Conservation (phyloP, 2,113 vertebrate genomes). For the Peromyscus californicus region DNA sequence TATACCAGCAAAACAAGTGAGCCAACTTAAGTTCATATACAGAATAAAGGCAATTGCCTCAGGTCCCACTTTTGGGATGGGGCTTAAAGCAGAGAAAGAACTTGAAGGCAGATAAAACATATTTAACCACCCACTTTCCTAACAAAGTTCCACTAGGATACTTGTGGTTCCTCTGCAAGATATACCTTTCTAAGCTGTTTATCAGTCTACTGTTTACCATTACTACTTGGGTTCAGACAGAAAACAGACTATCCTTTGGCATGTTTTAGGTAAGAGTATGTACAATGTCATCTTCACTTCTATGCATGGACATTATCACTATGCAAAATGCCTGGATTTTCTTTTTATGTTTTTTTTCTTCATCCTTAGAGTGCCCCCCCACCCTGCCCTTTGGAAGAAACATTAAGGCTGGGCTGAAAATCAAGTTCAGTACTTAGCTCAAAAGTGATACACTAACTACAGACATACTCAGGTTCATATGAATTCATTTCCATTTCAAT, state of each 20-base stretch:
- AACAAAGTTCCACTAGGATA: background rate
- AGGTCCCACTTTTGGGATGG: background rate
- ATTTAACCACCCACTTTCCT: background rate
- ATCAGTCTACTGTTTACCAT: background rate
- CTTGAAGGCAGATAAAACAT: slow-evolving; percentile 13
- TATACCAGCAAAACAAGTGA: slow-evolving; percentile 41
- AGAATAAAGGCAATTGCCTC: slow-evolving; percentile 14
- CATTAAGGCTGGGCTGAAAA: background rate
- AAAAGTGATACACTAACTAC: slow-evolving; percentile 40
- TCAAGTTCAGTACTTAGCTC: background rate
- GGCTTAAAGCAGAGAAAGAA: slow-evolving; percentile 14
- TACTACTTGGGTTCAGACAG: slow-evolving; percentile 8
- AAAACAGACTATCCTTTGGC: background rate
- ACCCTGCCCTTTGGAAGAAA: background rate
- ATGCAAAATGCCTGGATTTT: background rate
- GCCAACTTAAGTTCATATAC: background rate
- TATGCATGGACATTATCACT: background rate
- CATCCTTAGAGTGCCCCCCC: background rate
- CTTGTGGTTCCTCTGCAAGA: slow-evolving; percentile 26
- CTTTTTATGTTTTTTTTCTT: slow-evolving; percentile 20
- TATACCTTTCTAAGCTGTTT: background rate
- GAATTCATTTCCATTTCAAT: slow-evolving; percentile 35
- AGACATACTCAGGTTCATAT: background rate
- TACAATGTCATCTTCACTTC: background rate
- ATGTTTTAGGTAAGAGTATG: slow-evolving; percentile 24